Percentiles rank a stretch among this genome's conserved stretches.
phyloP scores from a whole-genome alignment of 2,113 vertebrate genomes.

The Gobiocypris rarus region DNA sequence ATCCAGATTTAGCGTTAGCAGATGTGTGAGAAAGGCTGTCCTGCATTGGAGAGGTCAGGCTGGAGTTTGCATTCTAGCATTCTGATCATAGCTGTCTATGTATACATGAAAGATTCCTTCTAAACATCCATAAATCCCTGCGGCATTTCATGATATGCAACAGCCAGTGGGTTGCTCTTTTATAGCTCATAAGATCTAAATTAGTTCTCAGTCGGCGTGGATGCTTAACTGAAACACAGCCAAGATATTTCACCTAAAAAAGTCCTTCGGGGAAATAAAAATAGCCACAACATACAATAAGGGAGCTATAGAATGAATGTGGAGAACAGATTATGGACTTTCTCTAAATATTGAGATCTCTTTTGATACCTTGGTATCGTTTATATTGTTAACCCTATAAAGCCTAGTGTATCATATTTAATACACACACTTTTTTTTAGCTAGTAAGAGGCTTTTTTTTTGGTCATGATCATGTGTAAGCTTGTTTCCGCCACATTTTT shows the following conservation, averaged over 20 bases:
- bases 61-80: neutral
- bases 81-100: neutral
- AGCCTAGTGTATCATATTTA: too few species aligned
- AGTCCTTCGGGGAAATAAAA: neutral
- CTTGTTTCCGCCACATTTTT: too few species aligned
- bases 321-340: too few species aligned
- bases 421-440: too few species aligned
- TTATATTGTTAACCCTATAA: too few species aligned
- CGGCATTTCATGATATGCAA: neutral
- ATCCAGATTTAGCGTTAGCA: neutral
- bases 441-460: too few species aligned
- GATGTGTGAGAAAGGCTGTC: neutral
- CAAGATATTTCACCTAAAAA: neutral
- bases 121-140: neutral
- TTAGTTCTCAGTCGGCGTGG: neutral
- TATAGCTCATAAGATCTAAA: neutral
- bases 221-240: neutral
- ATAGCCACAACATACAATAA: too few species aligned
- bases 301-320: too few species aligned
- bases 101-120: neutral
- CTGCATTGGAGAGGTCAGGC: neutral
- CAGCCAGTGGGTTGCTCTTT: neutral
- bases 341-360: too few species aligned
- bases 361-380: too few species aligned
- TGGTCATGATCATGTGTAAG: too few species aligned